These are phyloP conservation scores for Furcula furcula DNA, from an alignment of 2,888 invertebrate species.

Conservation along the genomic window DNA sequence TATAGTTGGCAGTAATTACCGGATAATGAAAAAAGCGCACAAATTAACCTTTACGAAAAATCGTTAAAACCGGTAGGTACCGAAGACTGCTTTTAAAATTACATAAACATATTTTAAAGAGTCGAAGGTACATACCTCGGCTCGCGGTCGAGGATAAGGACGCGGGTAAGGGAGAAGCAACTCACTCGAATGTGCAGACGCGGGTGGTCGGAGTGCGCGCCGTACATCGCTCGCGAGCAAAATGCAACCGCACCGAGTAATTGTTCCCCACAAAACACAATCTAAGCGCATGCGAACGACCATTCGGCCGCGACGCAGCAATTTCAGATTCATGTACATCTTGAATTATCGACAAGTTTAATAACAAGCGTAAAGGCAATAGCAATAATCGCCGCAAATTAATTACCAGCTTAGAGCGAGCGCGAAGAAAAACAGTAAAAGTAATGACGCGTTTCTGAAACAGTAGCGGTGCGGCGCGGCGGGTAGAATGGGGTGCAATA, in stretches of 20 bases:
- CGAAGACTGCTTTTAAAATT: constrained; percentile 6
- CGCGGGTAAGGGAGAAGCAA: constrained; percentile 24
- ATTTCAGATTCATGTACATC: constrained; percentile 74
- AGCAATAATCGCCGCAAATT: constrained; percentile 73
- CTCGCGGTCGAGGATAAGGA: constrained; percentile 7
- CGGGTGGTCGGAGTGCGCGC: constrained; percentile 48
- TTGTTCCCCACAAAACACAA: constrained; percentile 58
- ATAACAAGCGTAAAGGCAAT: constrained; percentile 72
- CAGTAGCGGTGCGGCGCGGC: constrained; percentile 34
- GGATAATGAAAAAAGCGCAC: constrained; percentile 22
- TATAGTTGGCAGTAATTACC: constrained; percentile 20
- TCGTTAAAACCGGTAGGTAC: constrained; percentile 10
- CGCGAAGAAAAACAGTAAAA: constrained; percentile 67
- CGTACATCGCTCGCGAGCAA: constrained; percentile 61
- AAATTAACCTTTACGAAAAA: constrained; percentile 28
- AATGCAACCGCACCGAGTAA: constrained; percentile 57
- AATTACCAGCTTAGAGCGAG: constrained; percentile 61
- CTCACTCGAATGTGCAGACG: constrained; percentile 61
- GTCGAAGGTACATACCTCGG: not conserved
- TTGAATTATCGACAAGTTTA: constrained; percentile 78
- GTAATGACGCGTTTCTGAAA: constrained; percentile 50
- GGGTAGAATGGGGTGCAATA: constrained; percentile 49
- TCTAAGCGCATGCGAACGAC: constrained; percentile 59
- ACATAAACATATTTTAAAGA: constrained; percentile 2
- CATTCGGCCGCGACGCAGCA: constrained; percentile 68